A percentile compares a stretch with the other conserved stretches of the same genome.
phyloP scores from a whole-genome alignment of 2,113 vertebrate species.

The Takifugu bimaculatus region DNA sequence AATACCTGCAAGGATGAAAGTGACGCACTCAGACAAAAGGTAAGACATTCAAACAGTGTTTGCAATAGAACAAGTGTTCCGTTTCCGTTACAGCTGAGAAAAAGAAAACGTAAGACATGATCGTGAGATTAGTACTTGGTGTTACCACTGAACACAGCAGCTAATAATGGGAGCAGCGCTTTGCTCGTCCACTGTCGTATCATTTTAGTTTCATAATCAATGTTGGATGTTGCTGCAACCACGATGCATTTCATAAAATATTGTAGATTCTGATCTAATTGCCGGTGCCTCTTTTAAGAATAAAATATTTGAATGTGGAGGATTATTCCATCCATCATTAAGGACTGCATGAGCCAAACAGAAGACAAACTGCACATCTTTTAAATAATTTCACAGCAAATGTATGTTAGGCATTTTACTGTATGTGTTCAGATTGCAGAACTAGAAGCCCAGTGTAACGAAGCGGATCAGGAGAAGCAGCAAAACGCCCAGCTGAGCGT shows the following conservation, averaged over 20 bases:
- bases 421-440: slow-evolving; percentile 78
- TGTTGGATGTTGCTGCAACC: slow-evolving; percentile 42
- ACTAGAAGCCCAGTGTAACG: slow-evolving; percentile 85
- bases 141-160: too few species aligned
- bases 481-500: slow-evolving; percentile 79
- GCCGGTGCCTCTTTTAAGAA: too few species aligned
- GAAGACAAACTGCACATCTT: too few species aligned
- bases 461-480: slow-evolving; percentile 86
- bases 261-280: slow-evolving; percentile 1
- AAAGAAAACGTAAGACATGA: too few species aligned
- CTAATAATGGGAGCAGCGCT: too few species aligned
- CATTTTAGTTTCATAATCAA: slow-evolving; percentile 58
- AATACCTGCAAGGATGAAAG: slow-evolving; percentile 87
- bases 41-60: slow-evolving; percentile 35
- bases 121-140: too few species aligned
- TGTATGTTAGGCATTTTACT: too few species aligned
- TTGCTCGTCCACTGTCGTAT: slow-evolving; percentile 4
- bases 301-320: not conserved
- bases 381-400: too few species aligned
- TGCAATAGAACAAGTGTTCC: too few species aligned
- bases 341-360: too few species aligned
- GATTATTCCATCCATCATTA: not conserved
- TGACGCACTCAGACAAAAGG: slow-evolving; percentile 85
- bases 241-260: slow-evolving; percentile 12
- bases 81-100: too few species aligned